Evolutionary conservation across 1,140 invertebrate species (phyloP).

Genomic region (Maniola jurtina): DNA sequence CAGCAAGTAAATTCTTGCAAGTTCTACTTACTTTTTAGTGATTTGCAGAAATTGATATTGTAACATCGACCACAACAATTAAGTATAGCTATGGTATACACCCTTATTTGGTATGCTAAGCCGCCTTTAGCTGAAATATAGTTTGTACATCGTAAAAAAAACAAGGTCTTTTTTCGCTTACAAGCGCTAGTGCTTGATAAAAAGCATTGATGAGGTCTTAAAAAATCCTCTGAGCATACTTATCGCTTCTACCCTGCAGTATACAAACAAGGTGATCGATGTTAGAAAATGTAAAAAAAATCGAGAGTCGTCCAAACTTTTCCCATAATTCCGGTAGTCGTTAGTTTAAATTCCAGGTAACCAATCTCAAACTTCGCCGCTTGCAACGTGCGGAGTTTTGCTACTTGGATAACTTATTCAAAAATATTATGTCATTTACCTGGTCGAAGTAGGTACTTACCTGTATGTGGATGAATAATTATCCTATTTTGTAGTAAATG

Average conservation of each 20-base stretch:
- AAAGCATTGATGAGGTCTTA: no score
- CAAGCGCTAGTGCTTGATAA: no score
- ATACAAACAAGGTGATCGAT: background rate
- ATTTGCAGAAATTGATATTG: no score
- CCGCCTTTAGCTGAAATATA: no score
- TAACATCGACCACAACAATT: no score
- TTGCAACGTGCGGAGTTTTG: background rate
- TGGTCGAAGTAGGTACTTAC: background rate
- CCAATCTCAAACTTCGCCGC: background rate
- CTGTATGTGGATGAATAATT: background rate
- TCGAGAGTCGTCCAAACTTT: background rate
- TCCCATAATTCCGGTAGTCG: conserved; percentile 3
- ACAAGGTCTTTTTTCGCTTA: no score
- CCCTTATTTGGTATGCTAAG: no score
- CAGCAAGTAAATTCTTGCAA: no score
- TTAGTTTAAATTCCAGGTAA: conserved; percentile 7
- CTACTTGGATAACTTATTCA: conserved; percentile 1
- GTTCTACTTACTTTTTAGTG: no score
- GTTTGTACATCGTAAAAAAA: no score
- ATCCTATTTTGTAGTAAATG: background rate
- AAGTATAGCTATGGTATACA: no score
- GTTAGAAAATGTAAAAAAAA: background rate
- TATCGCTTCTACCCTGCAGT: background rate
- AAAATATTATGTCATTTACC: conserved; percentile 2
- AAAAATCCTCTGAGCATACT: no score